phyloP scores from a whole-genome alignment of 1,140 invertebrate genomes.

The Atta texana region DNA sequence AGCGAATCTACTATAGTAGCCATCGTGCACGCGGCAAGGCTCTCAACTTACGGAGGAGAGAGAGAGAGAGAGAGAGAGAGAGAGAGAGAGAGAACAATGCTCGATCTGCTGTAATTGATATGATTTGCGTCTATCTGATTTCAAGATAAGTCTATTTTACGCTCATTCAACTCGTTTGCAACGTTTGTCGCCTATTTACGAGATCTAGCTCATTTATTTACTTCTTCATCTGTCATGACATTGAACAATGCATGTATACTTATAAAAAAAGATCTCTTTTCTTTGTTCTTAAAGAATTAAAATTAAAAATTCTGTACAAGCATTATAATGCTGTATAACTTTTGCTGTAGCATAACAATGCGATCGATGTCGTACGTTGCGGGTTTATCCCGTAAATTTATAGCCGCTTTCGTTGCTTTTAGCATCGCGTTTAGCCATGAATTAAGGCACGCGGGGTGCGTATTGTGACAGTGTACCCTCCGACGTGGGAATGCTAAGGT shows the following conservation, averaged over 20 bases:
- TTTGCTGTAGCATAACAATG: background rate
- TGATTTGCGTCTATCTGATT: slow-evolving; percentile 44
- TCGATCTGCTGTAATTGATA: slow-evolving; percentile 32
- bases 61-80: background rate
- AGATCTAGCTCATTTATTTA: background rate
- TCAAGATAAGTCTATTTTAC: slow-evolving; percentile 7
- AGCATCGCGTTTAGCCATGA: slow-evolving; percentile 55
- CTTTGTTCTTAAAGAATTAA: background rate
- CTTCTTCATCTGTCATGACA: background rate
- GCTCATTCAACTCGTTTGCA: background rate
- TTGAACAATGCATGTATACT: background rate
- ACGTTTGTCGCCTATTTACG: background rate
- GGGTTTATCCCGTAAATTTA: slow-evolving; percentile 41
- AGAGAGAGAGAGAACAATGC: slow-evolving; percentile 7
- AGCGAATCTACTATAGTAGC: slow-evolving; percentile 1
- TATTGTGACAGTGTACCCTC: slow-evolving; percentile 69
- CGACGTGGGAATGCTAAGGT: slow-evolving; percentile 83
- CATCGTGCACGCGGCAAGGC: slow-evolving; percentile 10
- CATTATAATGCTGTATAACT: background rate
- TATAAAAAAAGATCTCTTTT: slow-evolving; percentile 1
- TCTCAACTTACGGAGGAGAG: background rate
- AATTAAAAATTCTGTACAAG: background rate
- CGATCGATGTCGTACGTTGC: slow-evolving; percentile 39
- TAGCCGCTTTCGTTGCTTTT: slow-evolving; percentile 48
- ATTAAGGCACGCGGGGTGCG: slow-evolving; percentile 74